Conservation (phyloP, 2,888 invertebrate species). For the Andrena bicolor region DNA sequence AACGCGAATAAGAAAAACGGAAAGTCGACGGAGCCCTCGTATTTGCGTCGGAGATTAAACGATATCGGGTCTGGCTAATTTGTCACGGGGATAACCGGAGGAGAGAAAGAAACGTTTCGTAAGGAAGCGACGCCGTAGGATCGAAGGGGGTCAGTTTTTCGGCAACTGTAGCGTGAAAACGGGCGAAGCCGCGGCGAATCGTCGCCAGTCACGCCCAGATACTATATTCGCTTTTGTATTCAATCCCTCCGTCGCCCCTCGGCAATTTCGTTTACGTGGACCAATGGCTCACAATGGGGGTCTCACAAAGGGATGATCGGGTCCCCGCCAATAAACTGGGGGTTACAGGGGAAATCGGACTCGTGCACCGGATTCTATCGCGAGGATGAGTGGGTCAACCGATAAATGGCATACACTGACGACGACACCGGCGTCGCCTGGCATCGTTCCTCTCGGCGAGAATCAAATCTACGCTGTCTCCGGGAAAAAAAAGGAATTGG, state of each 20-base stretch:
- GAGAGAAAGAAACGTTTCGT: neutral
- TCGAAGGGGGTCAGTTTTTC: conserved; percentile 75
- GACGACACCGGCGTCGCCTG: conserved; percentile 34
- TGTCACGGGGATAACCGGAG: conserved; percentile 17
- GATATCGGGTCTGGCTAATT: conserved; percentile 33
- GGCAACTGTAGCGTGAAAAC: conserved; percentile 79
- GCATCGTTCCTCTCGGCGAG: conserved; percentile 40
- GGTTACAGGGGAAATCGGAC: conserved; percentile 80
- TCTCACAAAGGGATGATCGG: conserved; percentile 82
- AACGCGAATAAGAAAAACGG: conserved; percentile 2
- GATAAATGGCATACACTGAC: conserved; percentile 78
- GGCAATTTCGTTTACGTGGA: conserved; percentile 84
- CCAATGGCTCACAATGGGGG: conserved; percentile 80
- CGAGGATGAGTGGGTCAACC: conserved; percentile 81
- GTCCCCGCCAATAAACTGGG: conserved; percentile 81
- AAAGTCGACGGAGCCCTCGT: conserved; percentile 1
- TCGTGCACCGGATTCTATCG: conserved; percentile 81
- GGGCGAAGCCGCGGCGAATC: conserved; percentile 80
- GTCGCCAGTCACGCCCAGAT: conserved; percentile 81
- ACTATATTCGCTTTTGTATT: conserved; percentile 77
- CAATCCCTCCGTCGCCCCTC: conserved; percentile 76
- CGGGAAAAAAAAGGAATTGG: neutral
- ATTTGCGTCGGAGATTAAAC: conserved; percentile 18
- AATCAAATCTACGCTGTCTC: conserved; percentile 45
- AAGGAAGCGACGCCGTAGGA: conserved; percentile 24